A percentile compares a stretch with the other conserved stretches of the same genome.
These are phyloP conservation scores for Metacarcinus magister DNA, from an alignment of 2,888 invertebrate species.

Conservation along the genomic window DNA sequence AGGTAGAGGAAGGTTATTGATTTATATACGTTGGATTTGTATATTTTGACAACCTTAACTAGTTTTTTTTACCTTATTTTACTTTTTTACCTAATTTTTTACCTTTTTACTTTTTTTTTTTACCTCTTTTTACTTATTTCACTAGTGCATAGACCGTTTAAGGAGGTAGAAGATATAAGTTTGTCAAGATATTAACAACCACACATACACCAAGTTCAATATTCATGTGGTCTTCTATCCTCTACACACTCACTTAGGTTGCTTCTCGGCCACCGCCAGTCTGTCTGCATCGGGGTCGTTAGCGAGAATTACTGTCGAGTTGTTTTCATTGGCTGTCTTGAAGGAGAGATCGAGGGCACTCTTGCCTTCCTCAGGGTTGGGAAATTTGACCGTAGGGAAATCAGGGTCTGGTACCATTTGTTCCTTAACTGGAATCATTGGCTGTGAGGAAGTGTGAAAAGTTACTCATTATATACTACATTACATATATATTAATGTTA, in stretches of 20 bases:
- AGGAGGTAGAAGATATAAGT: no score
- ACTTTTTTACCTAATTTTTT: no score
- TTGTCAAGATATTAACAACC: no score
- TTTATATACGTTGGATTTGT: no score
- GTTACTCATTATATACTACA: neutral
- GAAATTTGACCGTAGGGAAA: slow-evolving; percentile 98
- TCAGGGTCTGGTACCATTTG: slow-evolving; percentile 97
- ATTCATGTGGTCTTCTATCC: neutral
- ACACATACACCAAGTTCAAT: neutral
- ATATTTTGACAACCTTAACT: no score
- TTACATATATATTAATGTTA: no score
- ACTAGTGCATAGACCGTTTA: no score
- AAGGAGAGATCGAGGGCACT: slow-evolving; percentile 91
- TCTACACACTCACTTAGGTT: slow-evolving; percentile 83
- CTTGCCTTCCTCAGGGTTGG: slow-evolving; percentile 98
- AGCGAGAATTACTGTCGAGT: slow-evolving; percentile 92
- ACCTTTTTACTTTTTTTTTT: no score
- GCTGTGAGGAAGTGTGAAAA: slow-evolving; percentile 84
- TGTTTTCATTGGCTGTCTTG: slow-evolving; percentile 90
- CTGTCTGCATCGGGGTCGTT: slow-evolving; percentile 99
- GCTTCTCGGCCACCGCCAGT: slow-evolving; percentile 95
- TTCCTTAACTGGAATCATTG: slow-evolving; percentile 89
- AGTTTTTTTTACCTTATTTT: no score
- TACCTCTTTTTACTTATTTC: no score
- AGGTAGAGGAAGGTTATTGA: neutral